Base-by-base conservation (phyloP, 2,113 vertebrate species). In the Spea bombifrons region DNA sequence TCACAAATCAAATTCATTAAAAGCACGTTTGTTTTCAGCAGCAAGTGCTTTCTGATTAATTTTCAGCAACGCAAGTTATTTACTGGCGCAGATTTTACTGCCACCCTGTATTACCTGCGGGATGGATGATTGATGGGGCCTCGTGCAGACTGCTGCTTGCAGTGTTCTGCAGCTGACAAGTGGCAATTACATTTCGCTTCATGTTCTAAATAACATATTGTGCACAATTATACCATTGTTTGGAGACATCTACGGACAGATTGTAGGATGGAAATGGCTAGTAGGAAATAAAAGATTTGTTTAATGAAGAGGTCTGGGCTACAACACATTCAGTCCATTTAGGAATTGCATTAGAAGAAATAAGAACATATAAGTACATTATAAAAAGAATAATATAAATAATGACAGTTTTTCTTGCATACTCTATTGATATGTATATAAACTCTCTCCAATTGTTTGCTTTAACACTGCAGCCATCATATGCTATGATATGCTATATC, bases 1-100 rank as follows among this genome's bases (percentile, higher is more conserved):
- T 80, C 85, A 89, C 84, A 88, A 86, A 88, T 81, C 85, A 89
- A 87, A 91, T 90, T 91, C 86, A 91, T 92, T 92, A 92, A 90
- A 86, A 89, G 80, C 84, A 87, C 87, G 87, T 89, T 92, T 90
- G 85, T 89, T 91, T 86, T 83, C 83, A 78, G 86, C 85, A 86
- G 75, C 83, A 88, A 82, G 83, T 83, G 87, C 83, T 86, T 86
- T 88, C 86, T 89, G 87, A 91, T 90, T 88, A 90, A 90, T 90
- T 88, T 71, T 86, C 83, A 83, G 86, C 81, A 72, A 84, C 7
- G 8, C 66, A 83, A 83, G 82, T 89, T 90, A 86, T 88, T 92
- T 90, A 88, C 89, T 86, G 86, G 85, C 50, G 66, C 52, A 80
- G 81, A 84, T 88, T 87, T 84, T 85, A 13, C 86, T 92, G 90